Base-by-base conservation (phyloP, 2,797 vertebrate genomes). In the Ceyx erithaca region DNA sequence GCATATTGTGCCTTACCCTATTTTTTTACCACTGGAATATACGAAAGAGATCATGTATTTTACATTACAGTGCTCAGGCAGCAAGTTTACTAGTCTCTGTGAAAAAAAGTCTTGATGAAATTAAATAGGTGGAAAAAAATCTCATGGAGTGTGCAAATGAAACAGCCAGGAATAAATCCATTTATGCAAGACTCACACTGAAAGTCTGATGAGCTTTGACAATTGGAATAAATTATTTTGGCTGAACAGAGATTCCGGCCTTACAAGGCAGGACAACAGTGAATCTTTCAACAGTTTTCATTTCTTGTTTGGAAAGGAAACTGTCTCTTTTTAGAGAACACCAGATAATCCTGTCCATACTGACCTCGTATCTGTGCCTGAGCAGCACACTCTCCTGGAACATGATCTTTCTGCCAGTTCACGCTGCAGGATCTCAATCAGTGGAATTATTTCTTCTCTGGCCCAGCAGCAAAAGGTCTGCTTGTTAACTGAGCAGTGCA, bases 181-280 rank as follows among this genome's bases (percentile, higher is more conserved):
- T 96, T 96, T 95, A 95, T 88, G 80, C 92, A 92, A 93, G 83
- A 69, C 59, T 90, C 94, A 89, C 0, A 9, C 91, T 94, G 94
- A 85, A 93, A 94, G 57, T 76, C 85, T 95, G 95, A 96, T 96
- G 87, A 96, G 93, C 84, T 80, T 83, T 92, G 95, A 96, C 93
- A 96, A 96, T 76, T 93, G 95, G 72, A 92, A 94, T 93, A 92
- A 93, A 96, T 91, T 91, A 96, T 94, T 94, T 93, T 95, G 84
- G 85, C 85, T 89, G 77, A 91, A 83, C 78, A 82, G 87, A 85
- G 54, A 80, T 89, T 80, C 81, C 86, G 64, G 54, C 57, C 31
- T 89, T 81, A 52, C 85, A 85, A 89, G 69, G 72, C 30, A 68
- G 75, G 55, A 84, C 52, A 87, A 37, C 28, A 23, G 10, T 46